phyloP scores from a whole-genome alignment of 2,888 invertebrate genomes.

The Metopia argyrocephala region DNA sequence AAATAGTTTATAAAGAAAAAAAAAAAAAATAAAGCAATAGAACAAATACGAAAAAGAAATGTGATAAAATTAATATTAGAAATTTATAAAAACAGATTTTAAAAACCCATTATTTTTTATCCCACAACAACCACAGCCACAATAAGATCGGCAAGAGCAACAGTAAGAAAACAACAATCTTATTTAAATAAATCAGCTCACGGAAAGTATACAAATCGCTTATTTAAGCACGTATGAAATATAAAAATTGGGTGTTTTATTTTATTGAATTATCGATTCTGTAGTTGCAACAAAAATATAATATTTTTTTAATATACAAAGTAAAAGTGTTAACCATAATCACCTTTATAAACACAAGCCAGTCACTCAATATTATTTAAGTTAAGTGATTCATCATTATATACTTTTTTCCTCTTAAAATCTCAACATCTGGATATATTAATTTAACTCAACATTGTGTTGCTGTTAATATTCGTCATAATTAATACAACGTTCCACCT shows the following conservation, averaged over 20 bases:
- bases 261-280: background rate
- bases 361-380: too few species aligned
- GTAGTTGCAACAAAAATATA: background rate
- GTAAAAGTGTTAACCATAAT: slow-evolving; percentile 21
- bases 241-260: background rate
- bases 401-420: slow-evolving; percentile 23
- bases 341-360: background rate
- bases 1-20: background rate
- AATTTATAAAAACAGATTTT: slow-evolving; percentile 7
- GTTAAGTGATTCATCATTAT: slow-evolving; percentile 45
- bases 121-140: background rate
- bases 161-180: slow-evolving; percentile 23
- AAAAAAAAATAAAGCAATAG: background rate
- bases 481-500: slow-evolving; percentile 30
- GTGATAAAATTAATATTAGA: slow-evolving; percentile 16
- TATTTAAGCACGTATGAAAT: slow-evolving; percentile 9
- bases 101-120: slow-evolving; percentile 4
- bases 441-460: slow-evolving; percentile 4
- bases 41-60: background rate
- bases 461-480: slow-evolving; percentile 40
- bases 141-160: background rate
- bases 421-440: background rate
- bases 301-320: background rate
- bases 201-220: background rate
- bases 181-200: background rate